Evolutionary conservation across 2,888 invertebrate species (phyloP).

Genomic region (Rotaria magnacalcarata): DNA sequence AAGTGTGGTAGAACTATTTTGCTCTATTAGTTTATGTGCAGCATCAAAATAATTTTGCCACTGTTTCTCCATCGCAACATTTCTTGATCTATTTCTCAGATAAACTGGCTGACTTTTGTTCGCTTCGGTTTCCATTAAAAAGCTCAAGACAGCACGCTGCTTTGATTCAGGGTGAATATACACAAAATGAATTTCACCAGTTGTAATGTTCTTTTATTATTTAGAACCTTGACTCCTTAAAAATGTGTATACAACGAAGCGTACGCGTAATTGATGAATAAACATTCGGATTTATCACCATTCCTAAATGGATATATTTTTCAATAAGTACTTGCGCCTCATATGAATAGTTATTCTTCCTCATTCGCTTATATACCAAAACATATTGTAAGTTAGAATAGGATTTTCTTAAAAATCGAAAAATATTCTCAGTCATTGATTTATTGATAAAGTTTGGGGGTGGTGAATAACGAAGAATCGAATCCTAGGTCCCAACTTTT

Average conservation of each 20-base stretch:
- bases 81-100: background rate
- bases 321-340: too few species aligned
- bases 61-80: background rate
- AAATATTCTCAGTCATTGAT: too few species aligned
- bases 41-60: background rate
- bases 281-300: background rate
- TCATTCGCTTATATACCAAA: too few species aligned
- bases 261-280: too few species aligned
- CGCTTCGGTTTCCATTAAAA: background rate
- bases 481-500: too few species aligned
- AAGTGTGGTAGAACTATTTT: background rate
- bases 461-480: too few species aligned
- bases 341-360: too few species aligned
- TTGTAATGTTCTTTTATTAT: background rate
- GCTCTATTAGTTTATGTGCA: background rate
- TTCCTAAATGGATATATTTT: background rate
- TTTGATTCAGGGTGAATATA: background rate
- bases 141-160: background rate
- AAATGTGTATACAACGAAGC: too few species aligned
- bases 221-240: background rate
- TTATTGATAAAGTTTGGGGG: too few species aligned
- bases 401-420: too few species aligned
- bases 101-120: too few species aligned
- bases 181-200: slow-evolving; percentile 6
- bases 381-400: too few species aligned